Evolutionary conservation across 2,888 invertebrate species (phyloP).

Genomic region (Hypercompe scribonia): DNA sequence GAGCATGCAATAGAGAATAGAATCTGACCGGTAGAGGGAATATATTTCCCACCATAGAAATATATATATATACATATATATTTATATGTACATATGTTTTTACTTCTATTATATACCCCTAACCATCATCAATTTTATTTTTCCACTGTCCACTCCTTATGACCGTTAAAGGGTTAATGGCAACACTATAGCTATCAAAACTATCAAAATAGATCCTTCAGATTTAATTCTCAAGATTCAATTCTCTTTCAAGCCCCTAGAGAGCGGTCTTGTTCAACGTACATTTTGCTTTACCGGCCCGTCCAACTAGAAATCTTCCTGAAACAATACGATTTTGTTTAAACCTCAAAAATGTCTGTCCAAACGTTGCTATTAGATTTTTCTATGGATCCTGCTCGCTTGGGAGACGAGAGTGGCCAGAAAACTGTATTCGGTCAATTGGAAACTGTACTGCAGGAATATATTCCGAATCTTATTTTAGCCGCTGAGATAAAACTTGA

Average conservation of each 20-base stretch:
- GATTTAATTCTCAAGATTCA: constrained; percentile 36
- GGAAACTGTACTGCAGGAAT: constrained; percentile 90
- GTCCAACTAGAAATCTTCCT: constrained; percentile 57
- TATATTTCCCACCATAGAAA: too few species aligned
- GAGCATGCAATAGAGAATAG: too few species aligned
- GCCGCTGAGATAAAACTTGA: constrained; percentile 89
- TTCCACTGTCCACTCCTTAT: too few species aligned
- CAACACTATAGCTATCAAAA: constrained; percentile 32
- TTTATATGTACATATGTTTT: too few species aligned
- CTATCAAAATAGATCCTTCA: constrained; percentile 39
- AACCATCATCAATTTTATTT: too few species aligned
- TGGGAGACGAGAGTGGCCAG: constrained; percentile 89
- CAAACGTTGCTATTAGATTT: constrained; percentile 93
- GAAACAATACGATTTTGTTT: constrained; percentile 45
- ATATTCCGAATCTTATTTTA: constrained; percentile 90
- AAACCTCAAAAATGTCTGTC: constrained; percentile 88
- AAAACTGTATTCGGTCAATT: constrained; percentile 89
- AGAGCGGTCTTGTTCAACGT: constrained; percentile 24
- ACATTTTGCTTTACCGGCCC: constrained; percentile 59
- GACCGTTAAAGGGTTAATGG: too few species aligned
- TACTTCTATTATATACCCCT: too few species aligned
- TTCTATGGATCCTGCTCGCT: constrained; percentile 89
- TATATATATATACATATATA: too few species aligned
- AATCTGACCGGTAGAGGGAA: too few species aligned
- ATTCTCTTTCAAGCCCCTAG: background rate